Evolutionary conservation across 2,113 vertebrate species (phyloP).

Genomic region (Falco punctatus): DNA sequence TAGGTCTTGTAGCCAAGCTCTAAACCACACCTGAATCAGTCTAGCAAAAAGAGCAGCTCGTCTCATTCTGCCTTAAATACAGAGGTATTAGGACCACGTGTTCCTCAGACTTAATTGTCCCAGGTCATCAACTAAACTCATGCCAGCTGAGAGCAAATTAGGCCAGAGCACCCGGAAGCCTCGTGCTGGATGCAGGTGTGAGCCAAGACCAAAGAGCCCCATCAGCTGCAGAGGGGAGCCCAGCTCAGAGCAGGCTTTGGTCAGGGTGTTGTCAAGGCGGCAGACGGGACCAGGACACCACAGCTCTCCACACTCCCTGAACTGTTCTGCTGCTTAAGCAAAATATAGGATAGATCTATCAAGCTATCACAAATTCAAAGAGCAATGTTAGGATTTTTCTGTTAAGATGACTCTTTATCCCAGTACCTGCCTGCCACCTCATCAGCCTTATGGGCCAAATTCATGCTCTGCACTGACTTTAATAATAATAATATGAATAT

Average conservation of each 20-base stretch:
- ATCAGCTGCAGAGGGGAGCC: neutral
- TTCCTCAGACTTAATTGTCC: neutral
- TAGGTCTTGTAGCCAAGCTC: accelerated
- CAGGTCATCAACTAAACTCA: neutral
- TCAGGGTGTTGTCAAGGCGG: neutral
- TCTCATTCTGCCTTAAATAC: neutral
- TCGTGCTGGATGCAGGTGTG: neutral
- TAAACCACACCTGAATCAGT: accelerated
- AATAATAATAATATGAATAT: neutral
- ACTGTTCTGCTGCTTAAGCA: neutral
- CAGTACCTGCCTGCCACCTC: neutral
- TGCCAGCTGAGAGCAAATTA: neutral
- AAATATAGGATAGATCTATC: neutral
- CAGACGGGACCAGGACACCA: accelerated
- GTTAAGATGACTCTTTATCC: neutral
- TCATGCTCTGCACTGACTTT: neutral
- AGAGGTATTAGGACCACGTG: neutral
- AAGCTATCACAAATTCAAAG: neutral
- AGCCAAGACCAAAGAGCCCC: neutral
- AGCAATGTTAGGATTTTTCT: neutral
- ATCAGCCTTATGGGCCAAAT: neutral
- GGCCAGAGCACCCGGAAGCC: neutral
- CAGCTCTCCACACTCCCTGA: accelerated
- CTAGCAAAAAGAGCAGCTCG: accelerated
- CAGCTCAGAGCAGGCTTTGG: accelerated